Conservation (phyloP, 1,140 invertebrate genomes). For the Branchinecta lynchi region DNA sequence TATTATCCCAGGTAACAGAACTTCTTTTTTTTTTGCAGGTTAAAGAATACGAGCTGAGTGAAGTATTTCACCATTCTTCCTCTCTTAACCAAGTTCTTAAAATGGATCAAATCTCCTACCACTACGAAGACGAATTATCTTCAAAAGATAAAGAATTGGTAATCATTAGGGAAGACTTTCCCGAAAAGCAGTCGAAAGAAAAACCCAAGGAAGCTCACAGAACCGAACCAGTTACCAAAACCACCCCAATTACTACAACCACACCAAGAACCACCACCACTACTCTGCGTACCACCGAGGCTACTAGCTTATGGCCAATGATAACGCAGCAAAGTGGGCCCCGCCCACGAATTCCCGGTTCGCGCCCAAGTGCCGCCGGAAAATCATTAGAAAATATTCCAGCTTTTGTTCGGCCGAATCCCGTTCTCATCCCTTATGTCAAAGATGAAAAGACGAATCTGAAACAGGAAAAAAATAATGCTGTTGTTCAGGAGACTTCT, state of each 20-base stretch:
- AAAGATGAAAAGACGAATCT: neutral
- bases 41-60: constrained; percentile 66
- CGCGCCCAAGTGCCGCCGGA: neutral
- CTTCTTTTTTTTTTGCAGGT: constrained; percentile 41
- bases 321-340: neutral
- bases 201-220: neutral
- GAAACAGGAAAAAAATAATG: neutral
- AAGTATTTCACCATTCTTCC: constrained; percentile 55
- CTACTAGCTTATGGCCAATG: too few species aligned
- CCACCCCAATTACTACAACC: neutral
- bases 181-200: neutral
- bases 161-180: neutral
- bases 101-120: constrained; percentile 19
- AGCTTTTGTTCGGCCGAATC: neutral
- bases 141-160: neutral
- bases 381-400: neutral
- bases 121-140: constrained; percentile 14
- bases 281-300: neutral
- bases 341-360: neutral
- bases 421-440: neutral
- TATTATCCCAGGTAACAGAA: too few species aligned
- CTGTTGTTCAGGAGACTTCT: neutral
- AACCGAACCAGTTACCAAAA: neutral
- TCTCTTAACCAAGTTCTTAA: constrained; percentile 18
- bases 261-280: neutral